Conservation (phyloP, 2,888 invertebrate genomes). For the Drosophila setosimentum region DNA sequence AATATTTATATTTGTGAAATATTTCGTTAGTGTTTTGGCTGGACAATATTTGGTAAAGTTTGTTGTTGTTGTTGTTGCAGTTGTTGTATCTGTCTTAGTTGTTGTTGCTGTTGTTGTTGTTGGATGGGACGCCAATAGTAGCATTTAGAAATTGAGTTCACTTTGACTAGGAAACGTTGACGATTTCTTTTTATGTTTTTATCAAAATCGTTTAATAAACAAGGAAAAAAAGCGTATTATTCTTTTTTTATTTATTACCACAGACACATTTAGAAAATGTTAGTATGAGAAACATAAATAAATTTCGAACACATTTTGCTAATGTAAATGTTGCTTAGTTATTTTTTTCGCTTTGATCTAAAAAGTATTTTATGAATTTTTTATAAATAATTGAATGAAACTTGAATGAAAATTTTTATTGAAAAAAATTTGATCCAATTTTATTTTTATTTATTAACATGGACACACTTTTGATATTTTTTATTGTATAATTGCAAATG, state of each 20-base stretch:
- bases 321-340: too few relatives aligned
- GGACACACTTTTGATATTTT: conserved; percentile 31
- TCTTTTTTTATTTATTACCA: conserved; percentile 5
- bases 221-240: not conserved
- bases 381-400: not conserved
- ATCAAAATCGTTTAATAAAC: conserved; percentile 21
- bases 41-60: conserved; percentile 49
- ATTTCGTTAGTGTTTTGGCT: conserved; percentile 35
- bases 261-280: conserved; percentile 18
- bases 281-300: conserved; percentile 11
- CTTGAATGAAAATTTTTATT: conserved; percentile 10
- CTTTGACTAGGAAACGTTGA: conserved; percentile 57
- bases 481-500: conserved; percentile 26
- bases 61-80: conserved; percentile 33
- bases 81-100: conserved; percentile 25
- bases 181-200: conserved; percentile 30
- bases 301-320: too few relatives aligned
- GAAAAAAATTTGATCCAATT: not conserved
- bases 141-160: conserved; percentile 57
- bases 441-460: conserved; percentile 5
- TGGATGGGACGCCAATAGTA: conserved; percentile 68
- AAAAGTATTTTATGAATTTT: conserved; percentile 21
- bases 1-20: conserved; percentile 13
- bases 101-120: conserved; percentile 31
- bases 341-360: too few relatives aligned